A percentile compares a stretch with the other conserved stretches of the same genome.
These are phyloP conservation scores for Apodemus speciosus DNA, from an alignment of 2,113 vertebrate species.

Conservation along the genomic window DNA sequence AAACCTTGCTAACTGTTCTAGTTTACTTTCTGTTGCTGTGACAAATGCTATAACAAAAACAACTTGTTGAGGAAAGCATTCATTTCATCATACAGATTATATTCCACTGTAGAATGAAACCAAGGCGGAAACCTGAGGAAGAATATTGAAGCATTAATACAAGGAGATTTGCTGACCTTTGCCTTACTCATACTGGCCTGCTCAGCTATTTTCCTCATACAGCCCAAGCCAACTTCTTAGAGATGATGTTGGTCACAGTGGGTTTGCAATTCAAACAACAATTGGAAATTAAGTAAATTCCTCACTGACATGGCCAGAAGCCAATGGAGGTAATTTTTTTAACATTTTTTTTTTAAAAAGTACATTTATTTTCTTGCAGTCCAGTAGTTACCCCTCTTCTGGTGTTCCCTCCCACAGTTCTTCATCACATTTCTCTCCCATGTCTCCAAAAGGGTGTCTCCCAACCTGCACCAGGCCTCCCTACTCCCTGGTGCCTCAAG, in stretches of 20 bases:
- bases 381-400: no score
- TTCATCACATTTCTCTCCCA: no score
- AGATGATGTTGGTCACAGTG: neutral
- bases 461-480: no score
- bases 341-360: no score
- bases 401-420: no score
- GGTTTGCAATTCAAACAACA: neutral
- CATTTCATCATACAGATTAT: neutral
- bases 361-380: no score
- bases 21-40: neutral
- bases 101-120: neutral
- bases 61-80: neutral
- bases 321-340: neutral
- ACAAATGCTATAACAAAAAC: neutral
- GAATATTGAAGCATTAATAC: no score
- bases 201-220: neutral
- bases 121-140: neutral
- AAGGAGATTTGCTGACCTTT: neutral
- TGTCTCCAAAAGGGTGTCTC: no score
- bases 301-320: neutral
- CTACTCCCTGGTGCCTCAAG: no score
- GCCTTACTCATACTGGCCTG: no score
- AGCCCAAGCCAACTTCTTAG: neutral
- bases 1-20: neutral
- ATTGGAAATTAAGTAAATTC: neutral